These are phyloP conservation scores for Ranitomeya imitator DNA, from an alignment of 2,113 vertebrate genomes.

Conservation along the genomic window DNA sequence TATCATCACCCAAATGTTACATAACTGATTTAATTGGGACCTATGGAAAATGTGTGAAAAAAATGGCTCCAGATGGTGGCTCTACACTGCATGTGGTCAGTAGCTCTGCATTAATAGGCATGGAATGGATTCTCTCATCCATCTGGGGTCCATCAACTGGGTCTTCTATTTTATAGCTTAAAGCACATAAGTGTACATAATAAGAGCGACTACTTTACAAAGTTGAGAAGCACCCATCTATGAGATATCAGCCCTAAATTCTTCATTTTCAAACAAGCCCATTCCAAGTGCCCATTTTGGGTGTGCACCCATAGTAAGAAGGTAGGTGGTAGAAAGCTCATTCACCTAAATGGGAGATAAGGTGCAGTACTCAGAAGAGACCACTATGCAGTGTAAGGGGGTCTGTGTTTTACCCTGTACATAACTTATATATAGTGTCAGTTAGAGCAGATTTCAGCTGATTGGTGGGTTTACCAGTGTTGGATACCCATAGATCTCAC, in stretches of 20 bases:
- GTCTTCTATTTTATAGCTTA: not conserved
- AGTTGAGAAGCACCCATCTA: not conserved
- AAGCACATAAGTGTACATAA: not conserved
- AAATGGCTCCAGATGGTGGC: not conserved
- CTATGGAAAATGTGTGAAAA: not conserved
- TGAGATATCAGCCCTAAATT: not conserved
- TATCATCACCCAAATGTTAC: not conserved
- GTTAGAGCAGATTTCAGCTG: too few relatives aligned
- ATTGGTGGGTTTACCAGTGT: too few relatives aligned
- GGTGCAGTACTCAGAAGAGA: too few relatives aligned
- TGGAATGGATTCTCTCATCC: not conserved
- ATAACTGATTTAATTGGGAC: not conserved
- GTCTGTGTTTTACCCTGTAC: too few relatives aligned
- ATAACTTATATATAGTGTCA: too few relatives aligned
- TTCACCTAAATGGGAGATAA: too few relatives aligned
- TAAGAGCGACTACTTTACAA: not conserved
- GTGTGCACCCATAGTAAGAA: not conserved
- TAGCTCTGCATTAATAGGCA: not conserved
- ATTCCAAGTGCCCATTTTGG: not conserved
- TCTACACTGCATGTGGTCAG: not conserved
- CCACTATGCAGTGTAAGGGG: too few relatives aligned
- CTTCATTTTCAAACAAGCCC: not conserved
- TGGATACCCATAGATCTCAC: too few relatives aligned
- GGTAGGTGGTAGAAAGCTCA: not conserved
- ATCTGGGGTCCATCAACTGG: not conserved